Evolutionary conservation across 2,113 vertebrate genomes (phyloP).

Genomic region (Phoxinus phoxinus): DNA sequence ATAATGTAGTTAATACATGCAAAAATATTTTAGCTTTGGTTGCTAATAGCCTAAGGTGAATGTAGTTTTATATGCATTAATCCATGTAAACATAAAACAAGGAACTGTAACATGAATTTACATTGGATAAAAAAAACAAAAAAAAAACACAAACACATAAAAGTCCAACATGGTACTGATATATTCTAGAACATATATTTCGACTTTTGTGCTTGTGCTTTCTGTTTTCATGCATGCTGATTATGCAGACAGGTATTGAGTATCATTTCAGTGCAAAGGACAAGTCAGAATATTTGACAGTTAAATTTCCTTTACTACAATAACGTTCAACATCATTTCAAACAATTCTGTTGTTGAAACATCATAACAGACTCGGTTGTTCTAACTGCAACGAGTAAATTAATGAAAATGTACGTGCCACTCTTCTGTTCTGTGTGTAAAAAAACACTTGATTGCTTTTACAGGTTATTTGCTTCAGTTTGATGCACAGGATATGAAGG

Average conservation of each 20-base stretch:
- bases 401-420: background rate
- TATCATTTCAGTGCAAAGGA: background rate
- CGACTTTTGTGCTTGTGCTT: no score
- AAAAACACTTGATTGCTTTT: background rate
- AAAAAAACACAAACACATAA: background rate
- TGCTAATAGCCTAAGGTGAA: background rate
- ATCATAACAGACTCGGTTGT: background rate
- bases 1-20: background rate
- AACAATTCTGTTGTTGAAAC: background rate
- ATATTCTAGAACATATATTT: background rate
- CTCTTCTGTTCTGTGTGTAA: background rate
- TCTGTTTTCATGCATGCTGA: background rate
- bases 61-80: background rate
- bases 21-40: background rate
- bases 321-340: background rate
- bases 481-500: background rate
- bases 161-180: no score
- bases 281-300: background rate
- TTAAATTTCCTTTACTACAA: slow-evolving; percentile 11
- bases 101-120: background rate
- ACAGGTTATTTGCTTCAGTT: background rate
- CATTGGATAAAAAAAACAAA: background rate
- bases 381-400: background rate
- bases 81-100: background rate
- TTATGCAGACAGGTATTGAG: background rate